Evolutionary conservation across 2,113 vertebrate genomes (phyloP), one percentile per base, ranked within the genome.

Genomic region (Pterocles orientalis): DNA sequence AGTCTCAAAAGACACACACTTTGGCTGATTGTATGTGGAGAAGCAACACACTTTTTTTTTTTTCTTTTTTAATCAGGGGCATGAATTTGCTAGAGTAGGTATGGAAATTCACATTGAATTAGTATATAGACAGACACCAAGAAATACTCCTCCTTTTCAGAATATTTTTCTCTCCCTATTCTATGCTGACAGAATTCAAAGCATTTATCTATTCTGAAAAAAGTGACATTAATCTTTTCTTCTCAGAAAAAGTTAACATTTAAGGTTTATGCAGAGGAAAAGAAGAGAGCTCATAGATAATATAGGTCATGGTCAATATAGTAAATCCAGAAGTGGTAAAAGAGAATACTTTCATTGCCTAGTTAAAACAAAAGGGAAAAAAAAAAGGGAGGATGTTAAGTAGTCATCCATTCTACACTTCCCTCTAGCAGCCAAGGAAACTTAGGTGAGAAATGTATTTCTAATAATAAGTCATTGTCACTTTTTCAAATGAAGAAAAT

Each of bases 391-490:
- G 23, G 7, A 56, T n/a, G 76, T 87, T 64, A 82, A 58, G 51
- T 41, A 45, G 21, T 26, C 50, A 47, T 68, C 82, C 12, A 24
- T 75, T 77, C 72, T 53, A 79, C 51, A 66, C 10, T 81, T 85
- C 34, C 62, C 62, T 68, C 76, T 87, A 92, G 54, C 50, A 97
- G 82, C 73, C 88, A 87, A 94, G 92, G 84, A 92, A 95, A 97
- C 69, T 82, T 89, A 86, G 60, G 50, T 86, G 83, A 94, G 61
- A 95, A 97, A 96, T 90, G 70, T 88, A 96, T 81, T 96, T 94
- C 93, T 70, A 89, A 94, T 92, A 92, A 73, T 24, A 84, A 36
- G 39, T 64, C 91, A 92, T n/a, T 45, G 64, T 62, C n/a, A 71
- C 54, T 92, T 60, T 71, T 82, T 92, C 84, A 91, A 97, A 91